Evolutionary conservation across 2,888 invertebrate genomes (phyloP).

Genomic region (Drosophila nr. perissopoda): DNA sequence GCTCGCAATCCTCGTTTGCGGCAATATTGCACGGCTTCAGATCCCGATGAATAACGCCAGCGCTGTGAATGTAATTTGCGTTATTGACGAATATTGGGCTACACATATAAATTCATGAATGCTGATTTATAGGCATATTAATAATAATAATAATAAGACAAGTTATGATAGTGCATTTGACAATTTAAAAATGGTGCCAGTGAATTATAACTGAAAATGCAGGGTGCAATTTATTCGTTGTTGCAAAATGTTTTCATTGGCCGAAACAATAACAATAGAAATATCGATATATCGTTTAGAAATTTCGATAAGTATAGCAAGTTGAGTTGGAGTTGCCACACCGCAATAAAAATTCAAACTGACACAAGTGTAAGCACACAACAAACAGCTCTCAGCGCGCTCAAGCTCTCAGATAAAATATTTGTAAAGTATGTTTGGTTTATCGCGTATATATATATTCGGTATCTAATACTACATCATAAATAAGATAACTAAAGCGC

Average conservation of each 20-base stretch:
- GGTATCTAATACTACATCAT: conserved; percentile 3
- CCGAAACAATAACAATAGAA: conserved; percentile 8
- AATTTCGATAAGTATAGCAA: conserved; percentile 13
- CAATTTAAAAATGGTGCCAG: not conserved
- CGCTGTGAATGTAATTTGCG: conserved; percentile 93
- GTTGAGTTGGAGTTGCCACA: conserved; percentile 29
- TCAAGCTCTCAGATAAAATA: conserved; percentile 24
- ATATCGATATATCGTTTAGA: conserved; percentile 10
- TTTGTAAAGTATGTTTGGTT: conserved; percentile 40
- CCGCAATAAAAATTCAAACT: conserved; percentile 25
- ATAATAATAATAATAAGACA: not conserved
- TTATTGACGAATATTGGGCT: not conserved
- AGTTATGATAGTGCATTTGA: not conserved
- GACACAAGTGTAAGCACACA: conserved; percentile 30
- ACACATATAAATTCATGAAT: not conserved
- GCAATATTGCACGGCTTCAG: conserved; percentile 99
- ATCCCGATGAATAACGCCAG: conserved; percentile 98
- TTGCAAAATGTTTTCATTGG: not conserved
- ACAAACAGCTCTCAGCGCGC: conserved; percentile 13
- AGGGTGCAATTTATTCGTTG: conserved; percentile 14
- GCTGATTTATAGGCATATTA: not conserved
- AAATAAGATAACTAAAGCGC: conserved; percentile 32
- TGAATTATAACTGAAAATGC: not conserved
- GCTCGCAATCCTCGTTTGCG: conserved; percentile 99
- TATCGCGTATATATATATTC: conserved; percentile 7